Evolutionary conservation across 1,140 invertebrate genomes (phyloP).

Genomic region (Galleria mellonella): DNA sequence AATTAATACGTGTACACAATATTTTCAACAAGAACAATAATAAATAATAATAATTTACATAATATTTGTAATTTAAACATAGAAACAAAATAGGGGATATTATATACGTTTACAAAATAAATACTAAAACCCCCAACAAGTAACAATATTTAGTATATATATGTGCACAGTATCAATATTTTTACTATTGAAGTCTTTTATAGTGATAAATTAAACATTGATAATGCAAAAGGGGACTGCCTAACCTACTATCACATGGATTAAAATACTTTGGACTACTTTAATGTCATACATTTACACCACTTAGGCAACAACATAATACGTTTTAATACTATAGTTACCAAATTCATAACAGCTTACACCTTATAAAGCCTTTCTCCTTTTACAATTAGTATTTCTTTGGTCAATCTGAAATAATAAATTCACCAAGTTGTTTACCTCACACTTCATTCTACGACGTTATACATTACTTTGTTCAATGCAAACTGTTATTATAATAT

Average conservation of each 20-base stretch:
- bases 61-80: neutral
- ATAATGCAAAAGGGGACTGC: constrained; percentile 19
- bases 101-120: too few species aligned
- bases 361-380: constrained; percentile 26
- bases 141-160: neutral
- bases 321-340: constrained; percentile 34
- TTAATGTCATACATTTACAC: constrained; percentile 38
- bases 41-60: neutral
- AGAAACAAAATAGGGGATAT: neutral
- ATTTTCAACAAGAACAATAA: too few species aligned
- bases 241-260: constrained; percentile 68
- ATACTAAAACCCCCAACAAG: too few species aligned
- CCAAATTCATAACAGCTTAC: constrained; percentile 50
- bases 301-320: constrained; percentile 34
- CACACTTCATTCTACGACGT: neutral
- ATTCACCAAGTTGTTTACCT: too few species aligned
- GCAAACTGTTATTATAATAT: neutral
- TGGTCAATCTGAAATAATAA: constrained; percentile 36
- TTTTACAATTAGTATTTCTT: constrained; percentile 42
- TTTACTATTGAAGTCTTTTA: neutral
- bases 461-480: constrained; percentile 5
- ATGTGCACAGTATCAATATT: constrained; percentile 7
- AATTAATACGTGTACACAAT: too few species aligned
- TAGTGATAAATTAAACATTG: constrained; percentile 9
- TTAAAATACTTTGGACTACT: constrained; percentile 53